A percentile compares a stretch with the other conserved stretches of the same genome.
Evolutionary conservation across 23 tunicate species (phyloP).

Genomic region (Halocynthia roretzi): DNA sequence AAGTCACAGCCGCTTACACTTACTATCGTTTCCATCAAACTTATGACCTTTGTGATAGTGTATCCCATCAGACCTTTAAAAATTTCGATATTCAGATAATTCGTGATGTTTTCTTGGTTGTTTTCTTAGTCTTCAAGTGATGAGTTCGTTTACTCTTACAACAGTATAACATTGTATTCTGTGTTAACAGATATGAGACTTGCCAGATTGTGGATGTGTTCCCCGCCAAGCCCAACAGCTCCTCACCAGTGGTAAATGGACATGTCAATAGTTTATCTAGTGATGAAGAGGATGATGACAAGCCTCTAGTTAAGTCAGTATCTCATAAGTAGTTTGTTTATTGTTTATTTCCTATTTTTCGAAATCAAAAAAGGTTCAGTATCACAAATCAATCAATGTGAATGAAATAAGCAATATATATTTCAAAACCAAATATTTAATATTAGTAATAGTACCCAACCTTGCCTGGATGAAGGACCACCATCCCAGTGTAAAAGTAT

Average conservation of each 20-base stretch:
- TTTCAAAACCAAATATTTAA: too few relatives aligned
- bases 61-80: not conserved
- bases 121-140: not conserved
- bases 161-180: not conserved
- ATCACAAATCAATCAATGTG: too few relatives aligned
- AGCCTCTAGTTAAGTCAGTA: conserved; percentile 58
- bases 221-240: conserved; percentile 1
- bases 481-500: too few relatives aligned
- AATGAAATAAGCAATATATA: too few relatives aligned
- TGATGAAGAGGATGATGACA: conserved; percentile 47
- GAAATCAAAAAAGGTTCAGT: too few relatives aligned
- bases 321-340: too few relatives aligned
- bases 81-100: not conserved
- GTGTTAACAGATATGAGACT: conserved; percentile 18
- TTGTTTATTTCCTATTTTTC: too few relatives aligned
- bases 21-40: too few relatives aligned
- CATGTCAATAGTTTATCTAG: conserved; percentile 18
- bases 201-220: conserved; percentile 27
- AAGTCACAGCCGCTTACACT: too few relatives aligned
- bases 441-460: too few relatives aligned
- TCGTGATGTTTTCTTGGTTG: not conserved
- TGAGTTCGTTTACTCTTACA: not conserved
- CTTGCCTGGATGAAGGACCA: too few relatives aligned
- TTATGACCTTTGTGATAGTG: not conserved
- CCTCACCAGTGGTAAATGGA: not conserved